Evolutionary conservation across 2,113 vertebrate genomes (phyloP).

Genomic region (Micromys minutus): DNA sequence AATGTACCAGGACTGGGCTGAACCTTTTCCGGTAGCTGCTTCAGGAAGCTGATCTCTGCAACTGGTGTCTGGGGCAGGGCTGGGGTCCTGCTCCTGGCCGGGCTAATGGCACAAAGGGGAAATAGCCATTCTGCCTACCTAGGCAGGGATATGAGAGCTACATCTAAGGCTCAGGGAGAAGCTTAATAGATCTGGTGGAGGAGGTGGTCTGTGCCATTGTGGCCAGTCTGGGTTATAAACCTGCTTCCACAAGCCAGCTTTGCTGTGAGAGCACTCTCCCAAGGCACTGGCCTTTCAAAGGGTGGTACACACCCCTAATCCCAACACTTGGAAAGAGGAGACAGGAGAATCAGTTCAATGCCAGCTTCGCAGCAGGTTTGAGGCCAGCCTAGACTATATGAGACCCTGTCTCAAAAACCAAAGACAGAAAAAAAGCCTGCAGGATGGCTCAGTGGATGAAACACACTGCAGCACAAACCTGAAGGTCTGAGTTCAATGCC

Average conservation of each 20-base stretch:
- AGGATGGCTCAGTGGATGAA: background rate
- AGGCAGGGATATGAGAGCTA: background rate
- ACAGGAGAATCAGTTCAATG: background rate
- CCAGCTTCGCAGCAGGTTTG: background rate
- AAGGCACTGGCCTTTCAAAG: background rate
- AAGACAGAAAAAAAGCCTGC: background rate
- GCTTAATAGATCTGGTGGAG: background rate
- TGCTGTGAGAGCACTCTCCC: rapidly evolving
- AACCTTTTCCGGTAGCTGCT: background rate
- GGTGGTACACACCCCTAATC: background rate
- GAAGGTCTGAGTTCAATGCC: background rate
- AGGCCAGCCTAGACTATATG: background rate
- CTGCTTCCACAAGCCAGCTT: background rate
- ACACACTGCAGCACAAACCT: background rate
- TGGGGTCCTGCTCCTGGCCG: background rate
- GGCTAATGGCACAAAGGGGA: background rate
- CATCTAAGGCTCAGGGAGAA: background rate
- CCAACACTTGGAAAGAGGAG: background rate
- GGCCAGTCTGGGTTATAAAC: too few relatives aligned
- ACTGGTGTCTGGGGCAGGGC: background rate
- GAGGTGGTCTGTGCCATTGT: background rate
- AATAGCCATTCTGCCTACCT: background rate
- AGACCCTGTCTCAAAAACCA: background rate
- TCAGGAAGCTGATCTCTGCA: background rate
- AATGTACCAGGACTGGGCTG: background rate